These are phyloP conservation scores for Schizopygopsis pylzovi DNA, from an alignment of 2,797 vertebrate species.

Conservation along the genomic window DNA sequence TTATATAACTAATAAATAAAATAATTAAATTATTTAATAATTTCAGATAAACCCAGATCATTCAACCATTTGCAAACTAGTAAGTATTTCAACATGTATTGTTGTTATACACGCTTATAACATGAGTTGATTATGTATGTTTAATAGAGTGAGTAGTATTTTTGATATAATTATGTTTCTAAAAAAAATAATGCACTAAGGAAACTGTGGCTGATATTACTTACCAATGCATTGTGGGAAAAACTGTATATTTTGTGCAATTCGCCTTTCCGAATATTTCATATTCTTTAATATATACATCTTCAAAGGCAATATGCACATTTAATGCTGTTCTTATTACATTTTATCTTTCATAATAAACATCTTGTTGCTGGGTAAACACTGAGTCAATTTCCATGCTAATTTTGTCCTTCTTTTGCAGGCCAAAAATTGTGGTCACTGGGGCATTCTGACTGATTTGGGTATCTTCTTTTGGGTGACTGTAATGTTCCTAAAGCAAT, in stretches of 20 bases:
- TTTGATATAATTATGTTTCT: background rate
- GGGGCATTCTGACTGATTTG: conserved; percentile 50
- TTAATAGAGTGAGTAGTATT: background rate
- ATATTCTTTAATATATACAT: too few relatives aligned
- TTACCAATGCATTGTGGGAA: background rate
- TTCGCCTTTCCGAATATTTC: background rate
- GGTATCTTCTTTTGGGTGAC: conserved; percentile 59
- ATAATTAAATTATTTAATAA: too few relatives aligned
- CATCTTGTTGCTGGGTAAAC: background rate
- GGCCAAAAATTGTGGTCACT: background rate
- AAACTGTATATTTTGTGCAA: background rate
- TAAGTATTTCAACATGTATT: too few relatives aligned
- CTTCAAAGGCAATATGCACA: background rate
- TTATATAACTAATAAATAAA: too few relatives aligned
- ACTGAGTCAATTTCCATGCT: background rate
- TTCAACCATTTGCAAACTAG: too few relatives aligned
- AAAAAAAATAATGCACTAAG: background rate
- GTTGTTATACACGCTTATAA: background rate
- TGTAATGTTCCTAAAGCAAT: conserved; percentile 61
- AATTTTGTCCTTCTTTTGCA: conserved; percentile 22
- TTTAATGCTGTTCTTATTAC: background rate
- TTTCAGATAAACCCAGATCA: too few relatives aligned
- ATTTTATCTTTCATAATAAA: background rate
- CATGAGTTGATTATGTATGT: background rate
- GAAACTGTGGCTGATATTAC: background rate